phyloP scores from a whole-genome alignment of 92 coral and sea anemone species.

The Zoanthus solanderi region DNA sequence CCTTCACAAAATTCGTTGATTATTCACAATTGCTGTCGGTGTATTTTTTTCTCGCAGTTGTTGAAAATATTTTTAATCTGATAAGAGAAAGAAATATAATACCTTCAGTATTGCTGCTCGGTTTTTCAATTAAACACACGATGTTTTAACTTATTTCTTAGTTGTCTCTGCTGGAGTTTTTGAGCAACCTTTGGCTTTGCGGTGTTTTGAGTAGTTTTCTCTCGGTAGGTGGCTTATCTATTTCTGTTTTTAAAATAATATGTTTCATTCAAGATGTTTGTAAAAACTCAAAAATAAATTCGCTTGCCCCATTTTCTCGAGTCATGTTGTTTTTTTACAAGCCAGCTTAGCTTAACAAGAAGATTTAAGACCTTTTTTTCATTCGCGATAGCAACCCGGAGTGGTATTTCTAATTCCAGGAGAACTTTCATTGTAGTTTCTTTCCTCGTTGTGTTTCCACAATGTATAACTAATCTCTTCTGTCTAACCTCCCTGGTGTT shows the following conservation, averaged over 20 bases:
- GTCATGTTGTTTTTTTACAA: too few relatives aligned
- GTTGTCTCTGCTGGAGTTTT: not conserved
- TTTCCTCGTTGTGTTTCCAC: too few relatives aligned
- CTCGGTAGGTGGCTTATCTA: not conserved
- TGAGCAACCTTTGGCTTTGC: not conserved
- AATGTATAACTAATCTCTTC: too few relatives aligned
- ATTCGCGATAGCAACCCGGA: too few relatives aligned
- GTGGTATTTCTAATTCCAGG: too few relatives aligned
- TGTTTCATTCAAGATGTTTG: not conserved
- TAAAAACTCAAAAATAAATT: not conserved
- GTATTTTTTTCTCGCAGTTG: not conserved
- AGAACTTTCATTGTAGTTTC: too few relatives aligned
- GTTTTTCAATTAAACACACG: not conserved
- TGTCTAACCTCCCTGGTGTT: too few relatives aligned
- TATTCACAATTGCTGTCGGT: not conserved
- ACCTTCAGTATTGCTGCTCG: not conserved
- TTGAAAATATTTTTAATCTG: not conserved
- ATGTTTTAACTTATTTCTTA: not conserved
- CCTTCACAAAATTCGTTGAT: not conserved
- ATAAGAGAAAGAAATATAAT: not conserved
- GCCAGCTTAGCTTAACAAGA: too few relatives aligned
- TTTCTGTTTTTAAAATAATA: not conserved
- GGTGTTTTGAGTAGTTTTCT: not conserved
- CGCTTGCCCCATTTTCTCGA: too few relatives aligned
- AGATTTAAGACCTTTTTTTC: too few relatives aligned